Base-by-base conservation (phyloP, 30 jellyfish, hydroid and myxozoan species). In the Aurelia aurita complex sp. Pacific region DNA sequence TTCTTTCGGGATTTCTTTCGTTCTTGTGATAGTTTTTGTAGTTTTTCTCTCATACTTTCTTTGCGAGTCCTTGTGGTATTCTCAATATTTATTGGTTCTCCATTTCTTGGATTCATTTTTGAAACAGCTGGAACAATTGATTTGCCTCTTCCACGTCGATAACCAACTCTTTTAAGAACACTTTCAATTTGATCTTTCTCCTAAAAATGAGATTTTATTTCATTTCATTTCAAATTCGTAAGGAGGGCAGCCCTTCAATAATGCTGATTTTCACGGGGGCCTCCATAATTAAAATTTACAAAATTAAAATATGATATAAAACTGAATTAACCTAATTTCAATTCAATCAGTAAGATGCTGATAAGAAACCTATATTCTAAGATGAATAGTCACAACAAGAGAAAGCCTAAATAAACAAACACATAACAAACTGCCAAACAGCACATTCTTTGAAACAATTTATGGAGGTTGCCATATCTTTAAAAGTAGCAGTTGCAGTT, bases 61-160 rank as follows among this genome's bases (percentile, higher is more conserved):
- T 50, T 59, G 51, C 68, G 46, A 23, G n/a, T 60, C 67, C 15
- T 71, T 10, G 64, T 15, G 12, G 36, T 54, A 70, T 34, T 16
- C 2, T 65, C 40, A 16, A 81, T 53, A 13, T 53, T 1, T 12
- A 69, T 54, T 13, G 69, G 83, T 57, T 69, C 83, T 0, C 43
- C 68, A 9, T 18, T 35, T 16, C 13, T 35, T 33, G 18, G 76
- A 61, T 50, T 34, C 34, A 51, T 32, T 23, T 65, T 59, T 35
- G 62, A 5, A 11, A 82, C 74, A 1, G 92, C 92, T 0, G 97
- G 97, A 32, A 91, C 97, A 19, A 89, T 89, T 19, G 97, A 43
- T 51, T 89, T 89, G 17, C 88, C 81, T 61, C 55, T 80, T 34
- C 97, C 97, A n/a, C 91, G 73, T 14, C 97, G 81, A 51, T 55